Evolutionary conservation across 2,113 vertebrate genomes (phyloP), one percentile per base, ranked within the genome.

Genomic region (Sialia sialis): DNA sequence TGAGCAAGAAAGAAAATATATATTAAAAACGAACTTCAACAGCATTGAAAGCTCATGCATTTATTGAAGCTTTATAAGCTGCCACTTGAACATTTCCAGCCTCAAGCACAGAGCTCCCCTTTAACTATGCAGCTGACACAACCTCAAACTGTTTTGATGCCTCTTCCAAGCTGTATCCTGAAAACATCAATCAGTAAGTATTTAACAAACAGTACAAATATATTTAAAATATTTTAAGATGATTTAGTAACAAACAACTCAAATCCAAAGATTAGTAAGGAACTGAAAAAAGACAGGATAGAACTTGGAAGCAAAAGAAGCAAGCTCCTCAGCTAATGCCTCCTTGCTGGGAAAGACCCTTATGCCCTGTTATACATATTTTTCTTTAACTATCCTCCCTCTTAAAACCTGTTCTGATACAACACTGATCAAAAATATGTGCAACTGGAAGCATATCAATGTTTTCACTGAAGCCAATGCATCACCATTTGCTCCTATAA

Each of bases 321-420:
- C 32, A 62, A 49, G 17, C 17, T 87, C 20, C 26, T 89, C 52
- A 72, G 43, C 7, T 48, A 62, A 64, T 41, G n/a, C 5, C 7
- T 55, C 30, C 75, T 32, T 5, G 17, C 11, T 22, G 7, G 32
- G 26, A 67, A 78, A 49, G 23, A 23, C 7, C 18, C n/a, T 54
- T 22, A 51, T 2, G 6, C 6, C 21, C 16, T n/a, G 7, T 18
- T 39, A 64, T 1, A n/a, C 1, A 1, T 4, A 7, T 10, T 64
- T 72, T 60, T 12, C 48, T 10, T 54, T 49, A 55, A 32, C 7
- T 46, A 38, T 6, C 5, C 8, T 16, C 2, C 9, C 4, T 10
- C 5, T 81, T n/a, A 48, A 64, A 78, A n/a, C 4, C 11, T 36
- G 21, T 13, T 78, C 41, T 46, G 23, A 63, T 36, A 51, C 17